phyloP scores from a whole-genome alignment of 2,113 vertebrate species.

The Melanerpes formicivorus region DNA sequence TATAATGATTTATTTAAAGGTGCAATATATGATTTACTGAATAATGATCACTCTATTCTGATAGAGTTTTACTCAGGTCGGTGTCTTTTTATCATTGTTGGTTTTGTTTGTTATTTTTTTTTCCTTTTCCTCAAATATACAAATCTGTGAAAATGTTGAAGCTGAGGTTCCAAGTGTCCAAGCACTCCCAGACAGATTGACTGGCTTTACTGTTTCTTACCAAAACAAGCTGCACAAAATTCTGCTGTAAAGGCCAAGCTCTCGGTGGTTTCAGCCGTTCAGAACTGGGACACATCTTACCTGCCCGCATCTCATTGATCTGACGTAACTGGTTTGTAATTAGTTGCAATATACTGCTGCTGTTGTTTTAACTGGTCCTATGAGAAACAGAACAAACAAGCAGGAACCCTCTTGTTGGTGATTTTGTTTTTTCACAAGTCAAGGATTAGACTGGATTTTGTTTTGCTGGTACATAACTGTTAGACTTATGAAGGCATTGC shows the following conservation, averaged over 20 bases:
- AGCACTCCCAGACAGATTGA: conserved; percentile 47
- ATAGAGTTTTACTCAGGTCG: conserved; percentile 84
- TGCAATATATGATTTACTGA: conserved; percentile 84
- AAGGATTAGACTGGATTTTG: conserved; percentile 67
- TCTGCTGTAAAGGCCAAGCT: conserved; percentile 73
- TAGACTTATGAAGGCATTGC: conserved; percentile 71
- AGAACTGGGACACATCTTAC: conserved; percentile 67
- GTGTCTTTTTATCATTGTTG: conserved; percentile 73
- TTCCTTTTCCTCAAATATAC: conserved; percentile 27
- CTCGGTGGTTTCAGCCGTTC: conserved; percentile 50
- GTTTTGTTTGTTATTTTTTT: background rate
- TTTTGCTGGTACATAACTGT: conserved; percentile 75
- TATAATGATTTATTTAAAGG: conserved; percentile 82
- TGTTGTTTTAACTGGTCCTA: conserved; percentile 74
- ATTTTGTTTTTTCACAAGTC: conserved; percentile 36
- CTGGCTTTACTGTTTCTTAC: conserved; percentile 74
- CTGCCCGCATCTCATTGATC: conserved; percentile 73
- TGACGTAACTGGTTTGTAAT: conserved; percentile 68
- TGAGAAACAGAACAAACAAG: conserved; percentile 32
- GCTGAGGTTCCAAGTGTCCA: conserved; percentile 62
- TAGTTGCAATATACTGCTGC: conserved; percentile 78
- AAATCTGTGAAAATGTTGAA: conserved; percentile 72
- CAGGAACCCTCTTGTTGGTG: conserved; percentile 40
- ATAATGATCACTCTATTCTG: conserved; percentile 77
- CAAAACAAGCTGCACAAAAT: conserved; percentile 54